Evolutionary conservation across 2,888 invertebrate species (phyloP).

Genomic region (Morpho achilles): DNA sequence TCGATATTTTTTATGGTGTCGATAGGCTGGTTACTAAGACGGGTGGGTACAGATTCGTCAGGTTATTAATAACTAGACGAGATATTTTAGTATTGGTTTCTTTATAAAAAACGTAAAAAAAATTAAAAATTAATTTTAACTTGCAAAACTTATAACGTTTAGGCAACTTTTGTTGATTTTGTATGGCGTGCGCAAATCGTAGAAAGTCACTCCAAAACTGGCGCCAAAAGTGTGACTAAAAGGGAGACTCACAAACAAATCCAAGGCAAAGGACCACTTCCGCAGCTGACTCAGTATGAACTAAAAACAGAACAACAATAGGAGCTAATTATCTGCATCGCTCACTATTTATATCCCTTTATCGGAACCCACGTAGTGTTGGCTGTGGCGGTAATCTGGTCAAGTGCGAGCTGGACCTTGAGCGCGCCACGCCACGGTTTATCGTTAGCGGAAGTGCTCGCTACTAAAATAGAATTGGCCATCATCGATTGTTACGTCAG

Average conservation of each 20-base stretch:
- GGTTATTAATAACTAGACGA: too few relatives aligned
- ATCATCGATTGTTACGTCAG: conserved; percentile 9
- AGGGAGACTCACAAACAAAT: conserved; percentile 3
- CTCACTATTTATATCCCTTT: conserved; percentile 6
- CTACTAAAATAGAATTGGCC: conserved; percentile 24
- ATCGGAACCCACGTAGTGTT: conserved; percentile 9
- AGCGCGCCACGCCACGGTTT: conserved; percentile 19
- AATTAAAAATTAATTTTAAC: too few relatives aligned
- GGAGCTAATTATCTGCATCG: conserved; percentile 2
- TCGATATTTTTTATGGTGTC: too few relatives aligned
- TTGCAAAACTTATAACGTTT: too few relatives aligned
- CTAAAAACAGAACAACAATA: conserved; percentile 11
- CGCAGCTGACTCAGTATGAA: conserved; percentile 4
- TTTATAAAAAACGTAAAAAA: too few relatives aligned
- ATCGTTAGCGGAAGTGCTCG: conserved; percentile 26
- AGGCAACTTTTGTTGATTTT: too few relatives aligned
- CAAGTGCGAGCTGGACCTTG: conserved; percentile 25
- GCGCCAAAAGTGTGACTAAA: too few relatives aligned
- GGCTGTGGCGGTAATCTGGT: conserved; percentile 13
- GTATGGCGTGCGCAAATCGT: too few relatives aligned
- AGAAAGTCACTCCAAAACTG: too few relatives aligned
- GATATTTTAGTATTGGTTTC: too few relatives aligned
- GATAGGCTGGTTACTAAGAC: too few relatives aligned
- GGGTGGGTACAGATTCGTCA: too few relatives aligned
- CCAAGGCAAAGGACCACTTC: conserved; percentile 5